Conservation (phyloP, 2,797 vertebrate species). For the Smutsia gigantea region DNA sequence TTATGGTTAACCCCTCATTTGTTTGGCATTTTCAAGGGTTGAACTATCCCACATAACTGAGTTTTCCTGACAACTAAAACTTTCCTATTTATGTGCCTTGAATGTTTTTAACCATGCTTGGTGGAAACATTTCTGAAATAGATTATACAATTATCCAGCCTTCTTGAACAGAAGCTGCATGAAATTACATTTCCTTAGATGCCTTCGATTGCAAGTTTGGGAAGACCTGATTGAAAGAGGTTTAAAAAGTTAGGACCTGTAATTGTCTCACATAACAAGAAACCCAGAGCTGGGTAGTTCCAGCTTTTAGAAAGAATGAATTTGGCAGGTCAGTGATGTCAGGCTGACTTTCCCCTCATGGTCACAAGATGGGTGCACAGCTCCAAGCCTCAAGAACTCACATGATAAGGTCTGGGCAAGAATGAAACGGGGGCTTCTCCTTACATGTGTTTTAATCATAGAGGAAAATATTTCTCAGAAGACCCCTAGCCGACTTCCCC, state of each 20-base stretch:
- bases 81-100: constrained; percentile 71
- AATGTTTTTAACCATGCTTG: constrained; percentile 62
- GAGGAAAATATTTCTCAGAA: constrained; percentile 67
- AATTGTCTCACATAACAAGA: background rate
- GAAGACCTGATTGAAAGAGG: constrained; percentile 32
- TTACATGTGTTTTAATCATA: constrained; percentile 37
- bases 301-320: background rate
- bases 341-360: background rate
- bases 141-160: constrained; percentile 55
- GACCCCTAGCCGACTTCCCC: constrained; percentile 45
- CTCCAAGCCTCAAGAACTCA: constrained; percentile 11
- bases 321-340: background rate
- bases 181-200: constrained; percentile 36
- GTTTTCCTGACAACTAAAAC: constrained; percentile 77
- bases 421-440: constrained; percentile 21
- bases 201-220: constrained; percentile 23
- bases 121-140: constrained; percentile 72
- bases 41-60: constrained; percentile 72
- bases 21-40: constrained; percentile 74
- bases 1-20: constrained; percentile 82
- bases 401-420: background rate
- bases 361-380: background rate
- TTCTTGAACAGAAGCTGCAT: constrained; percentile 57
- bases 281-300: background rate
- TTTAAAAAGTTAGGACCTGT: background rate